Evolutionary conservation across 2,797 vertebrate species (phyloP), one percentile per base, ranked within the genome.

Genomic region (Neoniphon sammara): DNA sequence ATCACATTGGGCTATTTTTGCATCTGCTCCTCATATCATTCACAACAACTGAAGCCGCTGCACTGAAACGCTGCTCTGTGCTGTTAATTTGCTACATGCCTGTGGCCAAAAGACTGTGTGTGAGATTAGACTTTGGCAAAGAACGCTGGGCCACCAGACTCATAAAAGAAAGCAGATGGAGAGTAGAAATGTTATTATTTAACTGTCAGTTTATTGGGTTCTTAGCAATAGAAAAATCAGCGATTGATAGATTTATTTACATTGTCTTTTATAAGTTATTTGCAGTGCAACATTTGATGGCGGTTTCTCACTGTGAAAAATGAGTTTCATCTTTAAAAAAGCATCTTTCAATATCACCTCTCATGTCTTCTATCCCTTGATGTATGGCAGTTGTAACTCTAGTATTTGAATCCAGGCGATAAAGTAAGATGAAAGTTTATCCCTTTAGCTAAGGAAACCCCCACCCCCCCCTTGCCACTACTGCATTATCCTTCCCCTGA

Each of bases 1-100:
- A 89, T 88, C 86, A 75, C 81, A 78, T 73, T 15, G 30, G 75
- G 82, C 86, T 91, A 91, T 91, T 91, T 90, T 82, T 88, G 76
- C 83, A 20, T 27, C 66, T 63, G 71, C 73, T 66, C 39, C 70
- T 77, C 21, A 0, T 81, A 70, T 84, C 79, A 44, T 66, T 25
- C 57, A 59, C 55, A 59, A 68, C 79, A 72, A 84, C 77, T 31
- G 75, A 62, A 59, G 62, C 25, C 56, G 0, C 58, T 52, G 66
- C 71, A 2, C 63, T 53, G 42, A 75, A 80, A 66, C 71, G 1
- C 31, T 54, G 63, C 54, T 66, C 50, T 8, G 0, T 12, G 66
- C 71, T 81, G 74, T 71, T 83, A 74, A 85, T 72, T 84, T 75
- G 70, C 66, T 55, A 42, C 74, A 57, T 73, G 72, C 73, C 70